Evolutionary conservation across 1,140 invertebrate genomes (phyloP), one percentile per base, ranked within the genome.

Genomic region (Homarus americanus): DNA sequence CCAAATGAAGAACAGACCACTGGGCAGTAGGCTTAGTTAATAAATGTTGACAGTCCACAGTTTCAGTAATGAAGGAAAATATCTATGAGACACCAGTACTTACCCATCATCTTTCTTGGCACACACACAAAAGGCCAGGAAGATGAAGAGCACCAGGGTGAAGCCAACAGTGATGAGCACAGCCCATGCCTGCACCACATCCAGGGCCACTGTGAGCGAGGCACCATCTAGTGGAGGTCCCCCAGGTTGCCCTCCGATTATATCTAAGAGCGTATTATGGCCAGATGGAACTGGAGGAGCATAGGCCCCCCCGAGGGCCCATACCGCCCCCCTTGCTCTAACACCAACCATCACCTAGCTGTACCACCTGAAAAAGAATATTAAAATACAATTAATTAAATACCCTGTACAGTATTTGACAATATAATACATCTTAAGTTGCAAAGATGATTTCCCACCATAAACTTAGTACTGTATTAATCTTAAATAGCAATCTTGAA

Each of bases 101-200:
- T 32, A 92, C 92, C 92, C 91, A 66, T 92, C 92, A 89, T 92
- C 92, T 72, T 92, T 92, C 73, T 91, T 92, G 34, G 92, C 90
- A 49, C 92, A 92, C 24, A 92, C 92, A 82, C 92, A 92, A 72
- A 92, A 92, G 9, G 92, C 92, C 80, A 92, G 58, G 73, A 92
- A 92, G 38, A 92, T 41, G 82, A 92, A 92, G 79, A 92, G 87
- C 53, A 92, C 90, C 32, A 92, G 80, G 12, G 92, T 92, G 85
- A 92, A 92, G 24, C 92, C 92, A 38, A 92, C 73, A 38, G 92
- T 92, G 69, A 92, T 82, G 20, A 92, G 85, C 9, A 92, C 92
- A 38, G 92, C 92, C 92, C 92, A 92, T 20, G 92, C 92, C 63
- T 92, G 92, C 17, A 92, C 86, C 24, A 92, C 92, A 82, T 92